A percentile compares a stretch with the other conserved stretches of the same genome.
Evolutionary conservation across 2,888 invertebrate genomes (phyloP).

Genomic region (Eustalomyia histrio): DNA sequence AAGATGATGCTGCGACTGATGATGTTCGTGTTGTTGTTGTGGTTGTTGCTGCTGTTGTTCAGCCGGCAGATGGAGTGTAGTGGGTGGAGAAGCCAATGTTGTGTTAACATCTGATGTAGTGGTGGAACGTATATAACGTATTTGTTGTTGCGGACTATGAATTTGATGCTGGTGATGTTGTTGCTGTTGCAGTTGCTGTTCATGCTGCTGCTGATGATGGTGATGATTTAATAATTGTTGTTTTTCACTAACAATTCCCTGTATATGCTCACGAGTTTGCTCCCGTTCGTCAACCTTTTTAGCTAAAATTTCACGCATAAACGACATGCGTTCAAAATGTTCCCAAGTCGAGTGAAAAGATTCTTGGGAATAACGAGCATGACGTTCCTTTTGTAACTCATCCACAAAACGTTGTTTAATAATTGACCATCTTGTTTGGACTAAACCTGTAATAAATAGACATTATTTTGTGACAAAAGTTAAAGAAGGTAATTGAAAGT

Average conservation of each 20-base stretch:
- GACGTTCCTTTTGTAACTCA: constrained; percentile 76
- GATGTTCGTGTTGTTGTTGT: constrained; percentile 26
- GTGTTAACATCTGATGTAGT: constrained; percentile 50
- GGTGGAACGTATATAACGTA: constrained; percentile 63
- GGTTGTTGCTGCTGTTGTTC: constrained; percentile 39
- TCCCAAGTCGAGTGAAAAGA: constrained; percentile 76
- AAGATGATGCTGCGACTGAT: constrained; percentile 65
- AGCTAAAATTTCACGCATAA: constrained; percentile 75
- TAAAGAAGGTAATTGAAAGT: neutral
- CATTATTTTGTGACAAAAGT: constrained; percentile 15
- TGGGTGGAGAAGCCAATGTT: constrained; percentile 42
- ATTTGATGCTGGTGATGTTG: constrained; percentile 24
- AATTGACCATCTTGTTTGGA: constrained; percentile 76
- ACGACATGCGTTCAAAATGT: constrained; percentile 76
- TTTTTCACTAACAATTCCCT: constrained; percentile 76
- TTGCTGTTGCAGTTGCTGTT: constrained; percentile 59
- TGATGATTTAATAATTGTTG: constrained; percentile 73
- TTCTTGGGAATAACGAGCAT: constrained; percentile 73
- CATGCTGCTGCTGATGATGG: constrained; percentile 66
- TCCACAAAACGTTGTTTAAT: constrained; percentile 76
- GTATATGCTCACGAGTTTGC: constrained; percentile 76
- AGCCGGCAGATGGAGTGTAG: constrained; percentile 51
- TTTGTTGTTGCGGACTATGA: constrained; percentile 51
- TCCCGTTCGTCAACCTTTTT: constrained; percentile 76
- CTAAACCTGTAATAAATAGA: constrained; percentile 69